A percentile compares a stretch with the other conserved stretches of the same genome.
These are phyloP conservation scores for Megaustenia siamemsis DNA, from an alignment of 2,888 invertebrate species.

Conservation along the genomic window DNA sequence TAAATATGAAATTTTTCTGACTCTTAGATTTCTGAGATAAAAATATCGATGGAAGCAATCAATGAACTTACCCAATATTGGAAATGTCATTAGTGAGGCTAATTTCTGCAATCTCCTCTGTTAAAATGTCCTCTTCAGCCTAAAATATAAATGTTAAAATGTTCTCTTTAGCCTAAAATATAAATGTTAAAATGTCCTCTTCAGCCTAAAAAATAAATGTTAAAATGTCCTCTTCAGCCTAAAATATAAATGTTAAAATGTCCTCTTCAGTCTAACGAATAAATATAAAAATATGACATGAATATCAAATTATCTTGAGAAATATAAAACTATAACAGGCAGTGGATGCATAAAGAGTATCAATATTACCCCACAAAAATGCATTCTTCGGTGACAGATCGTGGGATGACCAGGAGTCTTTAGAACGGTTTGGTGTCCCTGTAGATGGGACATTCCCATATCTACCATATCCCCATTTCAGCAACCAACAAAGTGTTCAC, in stretches of 20 bases:
- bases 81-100: constrained; percentile 8
- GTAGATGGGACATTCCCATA: too few relatives aligned
- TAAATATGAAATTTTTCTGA: too few relatives aligned
- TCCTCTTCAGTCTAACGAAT: constrained; percentile 27
- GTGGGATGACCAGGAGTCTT: too few relatives aligned
- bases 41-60: too few relatives aligned
- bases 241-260: constrained; percentile 3
- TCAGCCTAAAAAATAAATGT: constrained; percentile 14
- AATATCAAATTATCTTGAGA: neutral
- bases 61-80: constrained; percentile 13
- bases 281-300: neutral
- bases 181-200: constrained; percentile 20
- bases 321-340: neutral
- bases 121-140: constrained; percentile 30
- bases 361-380: neutral
- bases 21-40: too few relatives aligned
- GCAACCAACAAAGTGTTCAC: too few relatives aligned
- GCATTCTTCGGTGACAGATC: too few relatives aligned
- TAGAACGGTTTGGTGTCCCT: too few relatives aligned
- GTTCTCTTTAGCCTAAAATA: constrained; percentile 29
- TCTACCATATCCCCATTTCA: too few relatives aligned
- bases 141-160: constrained; percentile 8
- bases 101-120: constrained; percentile 41
- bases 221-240: constrained; percentile 33
- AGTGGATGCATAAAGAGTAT: neutral